Evolutionary conservation across 2,113 vertebrate genomes (phyloP).

Genomic region (Anhinga anhinga): DNA sequence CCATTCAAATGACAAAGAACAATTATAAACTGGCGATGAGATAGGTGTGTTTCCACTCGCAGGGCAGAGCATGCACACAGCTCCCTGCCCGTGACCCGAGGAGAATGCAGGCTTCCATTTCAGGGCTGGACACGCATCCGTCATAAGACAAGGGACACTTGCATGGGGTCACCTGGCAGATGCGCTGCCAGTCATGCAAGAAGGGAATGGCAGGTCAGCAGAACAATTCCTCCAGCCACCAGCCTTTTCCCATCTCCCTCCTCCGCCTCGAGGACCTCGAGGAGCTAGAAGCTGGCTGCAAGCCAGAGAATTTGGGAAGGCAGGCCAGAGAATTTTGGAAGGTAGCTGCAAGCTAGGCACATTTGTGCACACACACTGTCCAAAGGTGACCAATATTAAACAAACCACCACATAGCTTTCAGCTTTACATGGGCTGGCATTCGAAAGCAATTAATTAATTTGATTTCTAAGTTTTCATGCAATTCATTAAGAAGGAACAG

Average conservation of each 20-base stretch:
- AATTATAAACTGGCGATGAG: not conserved
- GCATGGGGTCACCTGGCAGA: not conserved
- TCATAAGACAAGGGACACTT: not conserved
- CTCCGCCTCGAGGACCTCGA: accelerated
- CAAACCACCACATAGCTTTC: not conserved
- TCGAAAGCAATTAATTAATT: conserved; percentile 4
- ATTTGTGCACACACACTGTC: not conserved
- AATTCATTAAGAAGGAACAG: not conserved
- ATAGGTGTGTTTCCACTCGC: not conserved
- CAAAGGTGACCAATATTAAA: not conserved
- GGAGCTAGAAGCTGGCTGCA: not conserved
- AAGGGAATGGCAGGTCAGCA: not conserved
- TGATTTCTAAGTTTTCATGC: not conserved
- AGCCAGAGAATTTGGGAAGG: not conserved
- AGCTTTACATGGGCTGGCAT: not conserved
- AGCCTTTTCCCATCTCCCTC: not conserved
- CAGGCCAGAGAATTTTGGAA: not conserved
- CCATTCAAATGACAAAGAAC: not conserved
- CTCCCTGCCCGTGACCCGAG: not conserved
- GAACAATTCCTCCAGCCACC: not conserved
- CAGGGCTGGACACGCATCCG: accelerated
- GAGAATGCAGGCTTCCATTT: not conserved
- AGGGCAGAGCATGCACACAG: accelerated
- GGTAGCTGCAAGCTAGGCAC: not conserved
- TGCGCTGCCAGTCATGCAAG: not conserved